Evolutionary conservation across 2,797 vertebrate species (phyloP), one percentile per base, ranked within the genome.

Genomic region (Sebastes hubbsi): DNA sequence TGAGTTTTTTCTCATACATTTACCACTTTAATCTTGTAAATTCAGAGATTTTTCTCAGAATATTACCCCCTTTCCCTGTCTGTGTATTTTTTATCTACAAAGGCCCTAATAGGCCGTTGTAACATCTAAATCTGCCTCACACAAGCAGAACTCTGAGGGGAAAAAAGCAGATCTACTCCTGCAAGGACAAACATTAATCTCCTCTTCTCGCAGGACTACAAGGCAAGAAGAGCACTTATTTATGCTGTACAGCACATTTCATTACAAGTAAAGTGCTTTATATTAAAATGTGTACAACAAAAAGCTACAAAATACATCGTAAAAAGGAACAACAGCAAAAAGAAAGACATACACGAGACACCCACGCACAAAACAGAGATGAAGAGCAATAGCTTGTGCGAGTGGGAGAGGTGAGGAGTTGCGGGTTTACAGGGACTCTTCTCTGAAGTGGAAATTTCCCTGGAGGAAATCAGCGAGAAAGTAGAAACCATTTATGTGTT

Each of bases 391-490:
- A 72, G 70, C 72, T 66, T 59, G 77, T 66, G 72, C 6, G 32
- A 52, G 63, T 64, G 77, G 77, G 58, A 64, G 52, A 59, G 63
- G 68, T 1, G 8, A 64, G 34, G 63, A 46, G 60, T n/a, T 55
- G 42, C 32, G 32, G 69, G 55, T 85, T 90, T 76, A 90, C 60
- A 38, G 86, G 81, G 69, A 34, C 77, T 86, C 78, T 67, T 72
- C 83, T 91, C 81, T 87, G 83, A 73, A 77, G 87, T 85, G 84
- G 75, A 87, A 89, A 80, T 92, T 86, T 84, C 82, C 92, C 92
- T 72, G 24, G 83, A 92, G 94, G 87, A 95, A 91, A 89, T 93
- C 84, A 87, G 82, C 13, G 13, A 75, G 71, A 80, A 75, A 77
- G 81, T 80, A 83, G 83, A 88, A 88, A 82, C 80, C 85, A 83